Base-by-base conservation (phyloP, 2,797 vertebrate species). In the Cyclura pinguis region DNA sequence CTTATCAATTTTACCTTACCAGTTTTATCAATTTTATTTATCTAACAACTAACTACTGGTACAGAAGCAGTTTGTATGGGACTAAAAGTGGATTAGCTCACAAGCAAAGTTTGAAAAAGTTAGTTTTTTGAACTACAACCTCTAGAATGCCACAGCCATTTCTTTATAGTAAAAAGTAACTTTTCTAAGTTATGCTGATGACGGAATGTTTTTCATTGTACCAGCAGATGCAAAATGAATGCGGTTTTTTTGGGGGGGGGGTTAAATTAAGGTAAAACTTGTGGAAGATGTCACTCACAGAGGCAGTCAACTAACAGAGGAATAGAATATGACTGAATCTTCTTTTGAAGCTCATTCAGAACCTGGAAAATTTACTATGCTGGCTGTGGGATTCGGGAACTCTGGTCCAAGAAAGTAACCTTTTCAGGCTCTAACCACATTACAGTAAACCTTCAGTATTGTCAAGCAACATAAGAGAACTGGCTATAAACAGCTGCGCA, bases 81-180 rank as follows among this genome's bases (percentile, higher is more conserved):
- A 93, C 80, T 95, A 80, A 1, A 90, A 90, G 47, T 50, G 89
- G 93, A 96, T 94, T 86, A 94, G 90, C 87, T 91, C 20, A 62
- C 22, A 1, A 22, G 59, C 20, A 62, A 22, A 62, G 20, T 20
- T 69, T 29, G 27, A 12, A 32, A 69, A 69, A 32, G 8, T 32
- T 69, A 12, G 22, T 67, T 69, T 69, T 69, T 69, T 12, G 42
- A 50, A 78, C 42, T 27, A 42, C 22, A 78, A 50, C 38, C 50
- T 50, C 76, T 29, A 47, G 42, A 78, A 42, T 77, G 8, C 24
- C 67, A 69, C 59, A 62, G 59, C 20, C 59, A 62, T 6, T 22
- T 22, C 59, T 62, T 22, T 62, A 62, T 62, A 62, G 59, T 62
- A 52, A 62, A 62, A 62, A 22, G 5, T 22, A 22, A 22, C 0